phyloP scores from a whole-genome alignment of 2,888 invertebrate genomes.

The Lycocerus yunnanus region DNA sequence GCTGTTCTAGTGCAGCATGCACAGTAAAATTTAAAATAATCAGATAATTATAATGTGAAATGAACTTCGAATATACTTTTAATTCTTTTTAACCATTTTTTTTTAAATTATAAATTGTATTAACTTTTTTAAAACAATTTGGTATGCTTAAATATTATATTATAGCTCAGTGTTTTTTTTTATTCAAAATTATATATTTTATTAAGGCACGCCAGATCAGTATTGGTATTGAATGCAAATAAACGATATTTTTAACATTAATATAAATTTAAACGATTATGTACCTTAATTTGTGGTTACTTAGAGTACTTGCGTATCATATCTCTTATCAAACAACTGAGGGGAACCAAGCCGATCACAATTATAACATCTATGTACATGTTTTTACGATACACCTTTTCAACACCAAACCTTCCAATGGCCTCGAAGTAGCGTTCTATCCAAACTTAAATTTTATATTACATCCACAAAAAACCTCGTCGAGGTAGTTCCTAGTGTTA shows the following conservation, averaged over 20 bases:
- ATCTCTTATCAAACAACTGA: constrained; percentile 28
- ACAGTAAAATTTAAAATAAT: too few relatives aligned
- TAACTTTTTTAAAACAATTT: too few relatives aligned
- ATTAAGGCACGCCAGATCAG: neutral
- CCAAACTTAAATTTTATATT: neutral
- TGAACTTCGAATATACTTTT: too few relatives aligned
- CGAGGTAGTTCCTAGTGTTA: neutral
- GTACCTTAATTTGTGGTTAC: constrained; percentile 20
- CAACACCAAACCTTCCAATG: neutral
- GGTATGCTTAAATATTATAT: too few relatives aligned
- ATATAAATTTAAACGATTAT: constrained; percentile 9
- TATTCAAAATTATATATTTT: neutral
- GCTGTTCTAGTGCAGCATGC: too few relatives aligned
- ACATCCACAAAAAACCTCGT: neutral
- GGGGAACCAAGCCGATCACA: constrained; percentile 9
- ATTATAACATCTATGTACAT: constrained; percentile 16
- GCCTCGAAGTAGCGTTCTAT: neutral
- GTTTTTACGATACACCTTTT: constrained; percentile 1
- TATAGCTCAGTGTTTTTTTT: neutral
- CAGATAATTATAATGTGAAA: too few relatives aligned
- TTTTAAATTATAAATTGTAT: too few relatives aligned
- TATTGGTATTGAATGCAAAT: neutral
- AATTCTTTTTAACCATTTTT: too few relatives aligned
- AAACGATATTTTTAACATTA: neutral
- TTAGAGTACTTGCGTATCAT: constrained; percentile 21